phyloP scores from a whole-genome alignment of 2,113 vertebrate genomes.

The Camelus bactrianus region DNA sequence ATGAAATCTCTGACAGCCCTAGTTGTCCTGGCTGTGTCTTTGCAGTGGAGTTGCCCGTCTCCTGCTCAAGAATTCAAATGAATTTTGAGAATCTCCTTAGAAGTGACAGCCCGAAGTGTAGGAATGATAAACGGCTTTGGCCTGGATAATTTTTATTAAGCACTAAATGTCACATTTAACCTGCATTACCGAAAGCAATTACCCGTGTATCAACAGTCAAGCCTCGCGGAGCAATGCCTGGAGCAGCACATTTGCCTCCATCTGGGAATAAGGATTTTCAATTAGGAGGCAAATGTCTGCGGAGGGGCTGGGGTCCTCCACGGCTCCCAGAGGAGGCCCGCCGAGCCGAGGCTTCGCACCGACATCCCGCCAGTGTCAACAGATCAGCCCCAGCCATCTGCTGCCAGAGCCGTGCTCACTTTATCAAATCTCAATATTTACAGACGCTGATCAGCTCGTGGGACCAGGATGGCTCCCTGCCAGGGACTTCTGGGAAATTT shows the following conservation, averaged over 20 bases:
- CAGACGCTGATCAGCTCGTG: conserved; percentile 93
- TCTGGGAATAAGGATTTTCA: conserved; percentile 96
- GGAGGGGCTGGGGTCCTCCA: conserved; percentile 88
- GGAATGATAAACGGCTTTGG: conserved; percentile 95
- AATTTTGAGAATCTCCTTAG: conserved; percentile 86
- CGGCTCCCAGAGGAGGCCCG: conserved; percentile 88
- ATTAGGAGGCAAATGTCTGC: conserved; percentile 95
- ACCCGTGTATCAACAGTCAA: conserved; percentile 93
- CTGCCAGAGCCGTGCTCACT: conserved; percentile 92
- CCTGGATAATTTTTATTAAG: conserved; percentile 96
- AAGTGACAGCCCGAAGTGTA: conserved; percentile 90
- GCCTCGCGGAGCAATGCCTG: conserved; percentile 87
- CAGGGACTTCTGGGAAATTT: conserved; percentile 90
- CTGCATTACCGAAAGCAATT: conserved; percentile 96
- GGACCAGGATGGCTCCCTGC: conserved; percentile 93
- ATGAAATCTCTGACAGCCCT: not conserved
- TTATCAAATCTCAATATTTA: conserved; percentile 98
- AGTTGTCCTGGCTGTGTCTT: not conserved
- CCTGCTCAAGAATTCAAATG: conserved; percentile 83
- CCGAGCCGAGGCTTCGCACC: conserved; percentile 90
- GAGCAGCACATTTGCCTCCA: conserved; percentile 88
- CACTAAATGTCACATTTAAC: conserved; percentile 97
- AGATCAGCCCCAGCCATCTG: conserved; percentile 94
- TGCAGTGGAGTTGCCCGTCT: conserved; percentile 53
- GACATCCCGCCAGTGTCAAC: conserved; percentile 90